phyloP scores from a whole-genome alignment of 2,113 vertebrate species.

The Alosa alosa region DNA sequence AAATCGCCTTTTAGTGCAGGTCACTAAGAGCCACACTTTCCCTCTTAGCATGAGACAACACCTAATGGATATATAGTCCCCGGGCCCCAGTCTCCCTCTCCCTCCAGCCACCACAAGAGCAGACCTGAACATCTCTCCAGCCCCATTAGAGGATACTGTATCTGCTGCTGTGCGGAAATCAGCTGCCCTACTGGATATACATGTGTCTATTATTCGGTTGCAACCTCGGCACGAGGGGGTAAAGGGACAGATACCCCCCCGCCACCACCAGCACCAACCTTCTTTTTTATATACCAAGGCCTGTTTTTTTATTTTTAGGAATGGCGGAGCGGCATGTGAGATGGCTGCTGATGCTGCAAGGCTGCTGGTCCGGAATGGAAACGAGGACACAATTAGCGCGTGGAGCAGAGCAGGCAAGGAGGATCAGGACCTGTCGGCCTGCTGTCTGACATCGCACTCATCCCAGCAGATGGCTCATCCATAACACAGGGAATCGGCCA shows the following conservation, averaged over 20 bases:
- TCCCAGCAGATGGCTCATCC: conserved; percentile 75
- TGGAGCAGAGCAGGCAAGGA: conserved; percentile 36
- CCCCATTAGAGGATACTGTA: background rate
- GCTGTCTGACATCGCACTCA: conserved; percentile 60
- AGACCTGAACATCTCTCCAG: background rate
- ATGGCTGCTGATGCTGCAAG: conserved; percentile 31
- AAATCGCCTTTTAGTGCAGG: background rate
- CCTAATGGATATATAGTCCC: background rate
- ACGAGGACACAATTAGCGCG: conserved; percentile 60
- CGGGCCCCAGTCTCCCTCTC: background rate
- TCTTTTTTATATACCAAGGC: background rate
- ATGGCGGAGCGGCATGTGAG: background rate
- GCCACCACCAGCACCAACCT: too few relatives aligned
- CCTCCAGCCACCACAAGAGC: background rate
- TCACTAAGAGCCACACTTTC: background rate
- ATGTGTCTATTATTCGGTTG: background rate
- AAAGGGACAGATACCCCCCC: background rate
- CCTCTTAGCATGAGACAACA: background rate
- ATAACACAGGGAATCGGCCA: conserved; percentile 62
- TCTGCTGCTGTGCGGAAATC: background rate
- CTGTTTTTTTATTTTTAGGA: background rate
- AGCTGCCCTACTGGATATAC: background rate
- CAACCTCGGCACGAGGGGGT: background rate
- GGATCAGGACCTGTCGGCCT: conserved; percentile 65
- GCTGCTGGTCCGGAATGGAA: conserved; percentile 38